Evolutionary conservation across 2,888 invertebrate genomes (phyloP).

Genomic region (Allolobophora icterica): DNA sequence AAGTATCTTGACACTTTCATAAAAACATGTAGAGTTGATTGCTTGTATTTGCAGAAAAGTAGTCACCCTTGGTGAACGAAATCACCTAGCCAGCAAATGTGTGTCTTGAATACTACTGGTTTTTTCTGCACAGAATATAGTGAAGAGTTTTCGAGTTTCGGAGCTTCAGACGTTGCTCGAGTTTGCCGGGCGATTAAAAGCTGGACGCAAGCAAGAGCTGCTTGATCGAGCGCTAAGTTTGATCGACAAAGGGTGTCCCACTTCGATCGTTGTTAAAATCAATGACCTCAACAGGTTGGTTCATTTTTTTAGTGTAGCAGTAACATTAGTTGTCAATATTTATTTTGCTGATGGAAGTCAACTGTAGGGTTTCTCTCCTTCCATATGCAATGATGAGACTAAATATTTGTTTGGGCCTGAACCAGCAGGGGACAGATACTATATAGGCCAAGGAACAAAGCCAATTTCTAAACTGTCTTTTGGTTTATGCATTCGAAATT

Average conservation of each 20-base stretch:
- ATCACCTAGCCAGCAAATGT: neutral
- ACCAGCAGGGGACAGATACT: neutral
- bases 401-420: neutral
- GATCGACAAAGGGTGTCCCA: slow-evolving; percentile 71
- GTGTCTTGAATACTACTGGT: neutral
- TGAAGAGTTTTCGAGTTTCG: slow-evolving; percentile 79
- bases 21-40: no score
- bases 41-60: no score
- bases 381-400: neutral
- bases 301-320: neutral
- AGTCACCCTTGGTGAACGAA: neutral
- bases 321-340: neutral
- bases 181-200: slow-evolving; percentile 80
- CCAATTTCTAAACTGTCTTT: neutral
- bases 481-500: neutral
- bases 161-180: slow-evolving; percentile 83
- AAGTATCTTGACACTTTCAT: no score
- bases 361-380: neutral
- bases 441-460: neutral
- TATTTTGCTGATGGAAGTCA: neutral
- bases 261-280: slow-evolving; percentile 73
- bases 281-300: slow-evolving; percentile 73
- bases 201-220: slow-evolving; percentile 81
- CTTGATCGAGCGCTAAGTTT: slow-evolving; percentile 77
- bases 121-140: slow-evolving; percentile 66